These are phyloP conservation scores for Sebastes cheni DNA, from an alignment of 2,797 vertebrate genomes.

Conservation along the genomic window DNA sequence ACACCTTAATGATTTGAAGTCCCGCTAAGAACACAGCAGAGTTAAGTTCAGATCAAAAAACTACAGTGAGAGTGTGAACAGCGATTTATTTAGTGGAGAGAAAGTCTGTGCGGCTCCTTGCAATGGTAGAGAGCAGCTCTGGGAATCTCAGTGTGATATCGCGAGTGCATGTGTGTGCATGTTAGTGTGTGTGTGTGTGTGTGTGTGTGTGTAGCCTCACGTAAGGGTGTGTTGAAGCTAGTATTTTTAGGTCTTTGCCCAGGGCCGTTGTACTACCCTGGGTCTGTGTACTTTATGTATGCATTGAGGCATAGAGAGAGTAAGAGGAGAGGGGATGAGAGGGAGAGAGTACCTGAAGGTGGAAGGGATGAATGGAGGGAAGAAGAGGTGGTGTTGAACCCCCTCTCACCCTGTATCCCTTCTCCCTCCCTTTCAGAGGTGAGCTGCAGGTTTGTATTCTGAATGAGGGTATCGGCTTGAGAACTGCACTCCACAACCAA, in stretches of 20 bases:
- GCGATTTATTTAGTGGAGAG: conserved; percentile 44
- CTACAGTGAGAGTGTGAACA: conserved; percentile 15
- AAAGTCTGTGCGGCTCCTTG: conserved; percentile 37
- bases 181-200: conserved; percentile 14
- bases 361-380: conserved; percentile 20
- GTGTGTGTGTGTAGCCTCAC: conserved; percentile 2
- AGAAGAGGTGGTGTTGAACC: conserved; percentile 25
- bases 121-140: conserved; percentile 33
- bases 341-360: conserved; percentile 18
- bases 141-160: conserved; percentile 32
- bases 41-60: conserved; percentile 24
- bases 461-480: conserved; percentile 52
- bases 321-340: not conserved
- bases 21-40: not conserved
- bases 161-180: not conserved
- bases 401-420: not conserved
- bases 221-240: conserved; percentile 51
- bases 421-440: conserved; percentile 17
- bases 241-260: conserved; percentile 73
- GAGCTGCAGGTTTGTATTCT: conserved; percentile 70
- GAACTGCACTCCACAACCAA: conserved; percentile 54
- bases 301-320: conserved; percentile 54
- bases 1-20: not conserved
- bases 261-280: conserved; percentile 67
- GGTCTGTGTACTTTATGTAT: conserved; percentile 64